A percentile compares a stretch with the other conserved stretches of the same genome.
These are phyloP conservation scores for Globicephala melas DNA, from an alignment of 2,113 vertebrate genomes.

Conservation along the genomic window DNA sequence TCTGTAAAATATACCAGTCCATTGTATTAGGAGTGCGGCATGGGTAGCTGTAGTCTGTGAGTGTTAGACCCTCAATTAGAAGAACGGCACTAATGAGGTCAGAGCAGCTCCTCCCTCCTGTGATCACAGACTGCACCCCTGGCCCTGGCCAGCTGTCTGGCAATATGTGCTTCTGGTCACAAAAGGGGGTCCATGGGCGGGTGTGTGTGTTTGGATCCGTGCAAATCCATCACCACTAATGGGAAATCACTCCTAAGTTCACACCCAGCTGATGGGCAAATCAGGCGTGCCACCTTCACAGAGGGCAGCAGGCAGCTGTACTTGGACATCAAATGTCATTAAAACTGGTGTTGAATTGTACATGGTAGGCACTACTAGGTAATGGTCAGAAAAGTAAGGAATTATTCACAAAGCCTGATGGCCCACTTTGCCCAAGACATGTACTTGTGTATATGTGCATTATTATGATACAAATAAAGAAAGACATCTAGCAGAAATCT, in stretches of 20 bases:
- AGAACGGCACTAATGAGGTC: slow-evolving; percentile 2
- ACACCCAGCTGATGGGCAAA: not conserved
- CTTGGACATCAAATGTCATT: not conserved
- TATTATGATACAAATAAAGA: not conserved
- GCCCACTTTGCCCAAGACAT: not conserved
- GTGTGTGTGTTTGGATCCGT: not conserved
- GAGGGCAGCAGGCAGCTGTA: not conserved
- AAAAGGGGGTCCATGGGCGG: not conserved
- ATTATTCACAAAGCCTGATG: not conserved
- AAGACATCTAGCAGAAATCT: not conserved
- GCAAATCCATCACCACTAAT: not conserved
- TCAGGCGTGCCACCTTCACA: not conserved
- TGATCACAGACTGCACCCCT: not conserved
- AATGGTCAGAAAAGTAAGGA: not conserved
- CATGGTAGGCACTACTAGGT: not conserved
- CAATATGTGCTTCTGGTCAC: slow-evolving; percentile 42
- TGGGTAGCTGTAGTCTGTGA: not conserved
- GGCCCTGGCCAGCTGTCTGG: slow-evolving; percentile 55
- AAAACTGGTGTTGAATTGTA: not conserved
- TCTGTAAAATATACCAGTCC: not conserved
- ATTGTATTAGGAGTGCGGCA: not conserved
- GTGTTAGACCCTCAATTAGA: not conserved
- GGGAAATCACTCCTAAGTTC: not conserved
- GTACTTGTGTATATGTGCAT: too few species aligned
- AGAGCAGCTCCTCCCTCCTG: not conserved